These are phyloP conservation scores for Dysidea cf. avara DNA, from an alignment of 37 sponge, comb jelly and placozoan species.

Conservation along the genomic window DNA sequence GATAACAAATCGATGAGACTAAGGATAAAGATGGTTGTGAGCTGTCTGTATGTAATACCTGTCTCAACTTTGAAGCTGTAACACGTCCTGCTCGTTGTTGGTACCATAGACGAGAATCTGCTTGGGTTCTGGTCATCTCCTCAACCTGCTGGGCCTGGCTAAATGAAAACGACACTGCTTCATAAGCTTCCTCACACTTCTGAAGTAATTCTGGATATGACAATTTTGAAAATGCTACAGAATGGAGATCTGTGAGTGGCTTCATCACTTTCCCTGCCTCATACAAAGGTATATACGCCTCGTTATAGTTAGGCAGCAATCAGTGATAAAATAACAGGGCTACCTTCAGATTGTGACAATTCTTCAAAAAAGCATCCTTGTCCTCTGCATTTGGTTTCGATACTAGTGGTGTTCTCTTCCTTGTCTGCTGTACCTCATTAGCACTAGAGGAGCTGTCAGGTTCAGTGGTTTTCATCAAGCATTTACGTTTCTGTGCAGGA, in stretches of 20 bases:
- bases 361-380: slow-evolving; percentile 14
- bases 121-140: too few relatives aligned
- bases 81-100: slow-evolving; percentile 45
- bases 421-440: neutral
- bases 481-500: slow-evolving; percentile 33
- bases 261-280: slow-evolving; percentile 12
- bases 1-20: slow-evolving; percentile 41
- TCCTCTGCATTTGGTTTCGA: slow-evolving; percentile 17
- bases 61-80: too few relatives aligned
- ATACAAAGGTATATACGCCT: slow-evolving; percentile 10
- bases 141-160: too few relatives aligned
- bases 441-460: too few relatives aligned
- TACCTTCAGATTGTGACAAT: slow-evolving; percentile 17
- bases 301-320: slow-evolving; percentile 30
- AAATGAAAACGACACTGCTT: too few relatives aligned
- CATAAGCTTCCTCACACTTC: too few relatives aligned
- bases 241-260: slow-evolving; percentile 17
- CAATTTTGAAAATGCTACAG: neutral
- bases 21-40: slow-evolving; percentile 51
- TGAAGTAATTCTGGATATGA: slow-evolving; percentile 28
- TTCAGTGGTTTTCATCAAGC: neutral
- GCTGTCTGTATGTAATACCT: too few relatives aligned
- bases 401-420: neutral
- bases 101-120: slow-evolving; percentile 48
- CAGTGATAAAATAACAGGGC: slow-evolving; percentile 46